A percentile compares a stretch with the other conserved stretches of the same genome.
Evolutionary conservation across 2,113 vertebrate genomes (phyloP).

Genomic region (Melanerpes aurifrons): DNA sequence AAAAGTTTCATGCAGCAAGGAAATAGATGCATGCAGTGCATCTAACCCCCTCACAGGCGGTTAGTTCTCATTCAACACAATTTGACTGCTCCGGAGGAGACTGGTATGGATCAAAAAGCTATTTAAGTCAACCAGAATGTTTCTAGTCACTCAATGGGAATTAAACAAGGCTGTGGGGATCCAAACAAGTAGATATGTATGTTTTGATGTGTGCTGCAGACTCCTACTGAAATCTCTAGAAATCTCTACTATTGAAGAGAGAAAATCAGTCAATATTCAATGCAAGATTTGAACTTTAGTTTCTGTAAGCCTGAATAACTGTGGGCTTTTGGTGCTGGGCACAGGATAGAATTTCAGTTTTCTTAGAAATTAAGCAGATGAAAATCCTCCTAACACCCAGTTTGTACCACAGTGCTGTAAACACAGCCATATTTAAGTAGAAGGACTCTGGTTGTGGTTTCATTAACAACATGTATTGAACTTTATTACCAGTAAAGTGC

Average conservation of each 20-base stretch:
- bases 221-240: neutral
- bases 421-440: rapidly evolving
- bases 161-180: constrained; percentile 1
- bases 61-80: constrained; percentile 1
- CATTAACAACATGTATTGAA: neutral
- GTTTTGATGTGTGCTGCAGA: constrained; percentile 11
- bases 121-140: constrained; percentile 18
- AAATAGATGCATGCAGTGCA: neutral
- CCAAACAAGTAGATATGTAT: neutral
- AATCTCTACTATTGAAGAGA: neutral
- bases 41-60: neutral
- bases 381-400: neutral
- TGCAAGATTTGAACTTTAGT: neutral
- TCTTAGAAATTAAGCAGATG: neutral
- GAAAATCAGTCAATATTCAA: constrained; percentile 1
- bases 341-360: neutral
- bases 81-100: neutral
- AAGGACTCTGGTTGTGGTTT: neutral
- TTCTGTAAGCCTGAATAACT: neutral
- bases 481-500: neutral
- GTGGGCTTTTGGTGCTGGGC: neutral
- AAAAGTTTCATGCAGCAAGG: neutral
- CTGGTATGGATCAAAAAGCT: constrained; percentile 25
- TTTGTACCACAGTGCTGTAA: neutral
- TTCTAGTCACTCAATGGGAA: neutral